These are phyloP conservation scores for Synanthedon andrenaeformis DNA, from an alignment of 2,888 invertebrate species.

Conservation along the genomic window DNA sequence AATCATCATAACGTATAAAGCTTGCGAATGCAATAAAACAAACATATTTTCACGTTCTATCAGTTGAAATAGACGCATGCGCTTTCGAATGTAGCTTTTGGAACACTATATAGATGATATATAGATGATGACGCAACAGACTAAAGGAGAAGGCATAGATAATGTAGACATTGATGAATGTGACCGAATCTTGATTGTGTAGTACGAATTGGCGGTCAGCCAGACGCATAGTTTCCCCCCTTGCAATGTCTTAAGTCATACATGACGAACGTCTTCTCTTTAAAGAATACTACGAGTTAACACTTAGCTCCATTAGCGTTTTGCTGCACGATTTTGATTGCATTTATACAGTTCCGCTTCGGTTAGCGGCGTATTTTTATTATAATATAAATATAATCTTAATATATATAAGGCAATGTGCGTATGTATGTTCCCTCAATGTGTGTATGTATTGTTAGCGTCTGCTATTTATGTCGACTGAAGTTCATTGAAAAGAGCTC, in stretches of 20 bases:
- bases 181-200: constrained; percentile 17
- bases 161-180: constrained; percentile 35
- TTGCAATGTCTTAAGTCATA: background rate
- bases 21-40: constrained; percentile 10
- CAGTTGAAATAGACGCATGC: constrained; percentile 7
- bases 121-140: constrained; percentile 11
- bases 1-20: constrained; percentile 46
- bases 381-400: too few relatives aligned
- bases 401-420: too few relatives aligned
- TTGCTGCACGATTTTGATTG: too few relatives aligned
- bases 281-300: too few relatives aligned
- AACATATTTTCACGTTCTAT: constrained; percentile 7
- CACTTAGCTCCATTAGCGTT: too few relatives aligned
- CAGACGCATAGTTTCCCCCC: constrained; percentile 9
- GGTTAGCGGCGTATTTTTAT: too few relatives aligned
- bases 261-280: background rate
- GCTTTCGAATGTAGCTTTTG: constrained; percentile 4
- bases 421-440: too few relatives aligned
- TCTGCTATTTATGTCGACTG: too few relatives aligned
- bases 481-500: too few relatives aligned
- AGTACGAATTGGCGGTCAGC: constrained; percentile 23
- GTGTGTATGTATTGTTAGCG: too few relatives aligned
- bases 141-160: constrained; percentile 13
- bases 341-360: too few relatives aligned
- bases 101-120: constrained; percentile 4